A percentile compares a stretch with the other conserved stretches of the same genome.
phyloP scores from a whole-genome alignment of 2,888 invertebrate species.

The Alloscopus bannaensis region DNA sequence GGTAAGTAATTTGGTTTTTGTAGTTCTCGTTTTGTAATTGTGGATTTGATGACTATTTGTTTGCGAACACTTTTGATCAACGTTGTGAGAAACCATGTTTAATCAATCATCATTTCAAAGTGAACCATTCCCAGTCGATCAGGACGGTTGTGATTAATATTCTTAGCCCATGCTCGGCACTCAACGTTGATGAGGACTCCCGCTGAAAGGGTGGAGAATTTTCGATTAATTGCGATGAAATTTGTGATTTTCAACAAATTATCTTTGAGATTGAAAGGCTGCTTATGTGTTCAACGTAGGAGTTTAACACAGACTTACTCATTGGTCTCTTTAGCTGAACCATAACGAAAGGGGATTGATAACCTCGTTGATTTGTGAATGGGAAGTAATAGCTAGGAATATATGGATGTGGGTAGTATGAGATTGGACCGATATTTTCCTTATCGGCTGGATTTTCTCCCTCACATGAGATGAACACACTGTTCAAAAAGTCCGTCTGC shows the following conservation, averaged over 20 bases:
- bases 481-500: constrained; percentile 76
- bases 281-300: not conserved
- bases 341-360: constrained; percentile 92
- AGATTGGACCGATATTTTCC: constrained; percentile 83
- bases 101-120: constrained; percentile 96
- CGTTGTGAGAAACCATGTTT: constrained; percentile 75
- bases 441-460: constrained; percentile 96
- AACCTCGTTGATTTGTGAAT: constrained; percentile 88
- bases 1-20: constrained; percentile 15
- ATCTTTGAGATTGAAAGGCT: no score
- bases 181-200: constrained; percentile 94
- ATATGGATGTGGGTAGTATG: constrained; percentile 88
- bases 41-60: constrained; percentile 51
- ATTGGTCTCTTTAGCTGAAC: constrained; percentile 81
- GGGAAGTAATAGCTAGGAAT: constrained; percentile 92
- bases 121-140: constrained; percentile 94
- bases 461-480: constrained; percentile 94
- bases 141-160: constrained; percentile 90
- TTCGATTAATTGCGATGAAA: not conserved
- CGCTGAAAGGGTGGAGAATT: constrained; percentile 74
- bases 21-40: constrained; percentile 28
- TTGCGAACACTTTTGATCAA: constrained; percentile 54
- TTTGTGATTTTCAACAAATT: not conserved
- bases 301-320: constrained; percentile 19
- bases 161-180: constrained; percentile 95